These are phyloP conservation scores for Magallana nippona DNA, from an alignment of 2,888 invertebrate species.

Conservation along the genomic window DNA sequence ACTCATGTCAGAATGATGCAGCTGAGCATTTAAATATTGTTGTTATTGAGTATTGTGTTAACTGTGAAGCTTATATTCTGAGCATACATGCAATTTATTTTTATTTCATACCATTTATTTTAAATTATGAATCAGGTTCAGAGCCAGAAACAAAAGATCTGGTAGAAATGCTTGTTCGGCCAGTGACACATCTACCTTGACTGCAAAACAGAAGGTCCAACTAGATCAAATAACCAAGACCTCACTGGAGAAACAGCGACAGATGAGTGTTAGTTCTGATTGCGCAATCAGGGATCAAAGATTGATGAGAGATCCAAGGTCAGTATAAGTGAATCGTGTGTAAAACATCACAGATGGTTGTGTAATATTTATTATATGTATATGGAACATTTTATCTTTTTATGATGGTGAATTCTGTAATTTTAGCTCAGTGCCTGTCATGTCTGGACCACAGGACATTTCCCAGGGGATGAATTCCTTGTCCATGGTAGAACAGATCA, in stretches of 20 bases:
- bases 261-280: conserved; percentile 27
- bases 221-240: conserved; percentile 53
- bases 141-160: conserved; percentile 65
- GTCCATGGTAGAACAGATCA: neutral
- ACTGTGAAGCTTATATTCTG: too few species aligned
- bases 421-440: neutral
- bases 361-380: neutral
- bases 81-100: neutral
- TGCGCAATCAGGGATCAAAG: neutral
- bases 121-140: conserved; percentile 56
- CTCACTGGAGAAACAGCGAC: conserved; percentile 48
- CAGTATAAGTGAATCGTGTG: too few species aligned
- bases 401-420: neutral
- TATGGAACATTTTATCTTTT: too few species aligned
- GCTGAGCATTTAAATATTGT: too few species aligned
- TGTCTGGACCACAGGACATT: neutral
- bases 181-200: conserved; percentile 46
- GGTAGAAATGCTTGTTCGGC: conserved; percentile 47
- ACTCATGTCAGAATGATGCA: too few species aligned
- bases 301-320: neutral
- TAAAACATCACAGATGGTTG: too few species aligned
- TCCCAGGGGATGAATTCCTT: conserved; percentile 15
- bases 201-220: conserved; percentile 54
- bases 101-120: neutral
- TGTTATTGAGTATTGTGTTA: too few species aligned